Conservation (phyloP, 2,888 invertebrate genomes). For the Microdon myrmicae region DNA sequence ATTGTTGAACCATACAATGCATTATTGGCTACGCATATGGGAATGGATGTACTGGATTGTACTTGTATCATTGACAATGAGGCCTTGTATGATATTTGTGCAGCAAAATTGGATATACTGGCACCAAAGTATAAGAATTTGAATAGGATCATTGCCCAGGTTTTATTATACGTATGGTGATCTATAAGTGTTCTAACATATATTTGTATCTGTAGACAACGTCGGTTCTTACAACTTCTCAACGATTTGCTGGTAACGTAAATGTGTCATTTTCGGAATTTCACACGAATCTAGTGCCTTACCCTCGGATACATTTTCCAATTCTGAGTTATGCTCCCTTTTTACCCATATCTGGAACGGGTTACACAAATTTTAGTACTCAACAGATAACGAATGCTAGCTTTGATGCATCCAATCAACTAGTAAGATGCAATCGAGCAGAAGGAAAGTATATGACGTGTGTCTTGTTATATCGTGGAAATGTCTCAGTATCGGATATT, state of each 20-base stretch:
- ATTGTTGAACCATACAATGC: constrained; percentile 84
- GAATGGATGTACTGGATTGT: constrained; percentile 76
- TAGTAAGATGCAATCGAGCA: constrained; percentile 77
- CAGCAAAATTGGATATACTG: constrained; percentile 77
- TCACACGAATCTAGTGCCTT: constrained; percentile 84
- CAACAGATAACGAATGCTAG: constrained; percentile 81
- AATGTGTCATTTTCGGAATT: constrained; percentile 80
- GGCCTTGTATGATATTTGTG: constrained; percentile 81
- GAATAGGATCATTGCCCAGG: constrained; percentile 72
- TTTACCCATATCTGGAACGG: constrained; percentile 72
- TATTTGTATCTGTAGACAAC: constrained; percentile 67
- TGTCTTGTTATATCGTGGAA: constrained; percentile 77
- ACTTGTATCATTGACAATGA: constrained; percentile 81
- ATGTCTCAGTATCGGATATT: constrained; percentile 76
- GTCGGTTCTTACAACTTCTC: constrained; percentile 76
- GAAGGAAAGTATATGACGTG: constrained; percentile 81
- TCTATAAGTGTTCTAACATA: not conserved
- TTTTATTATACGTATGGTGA: constrained; percentile 1
- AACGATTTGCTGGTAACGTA: constrained; percentile 75
- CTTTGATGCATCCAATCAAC: constrained; percentile 82
- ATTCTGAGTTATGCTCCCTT: constrained; percentile 81
- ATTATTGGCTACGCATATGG: constrained; percentile 75
- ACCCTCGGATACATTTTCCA: constrained; percentile 89
- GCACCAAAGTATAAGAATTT: constrained; percentile 88
- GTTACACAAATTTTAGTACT: constrained; percentile 74